These are phyloP conservation scores for Gortyna flavago DNA, from an alignment of 2,888 invertebrate species.

Conservation along the genomic window DNA sequence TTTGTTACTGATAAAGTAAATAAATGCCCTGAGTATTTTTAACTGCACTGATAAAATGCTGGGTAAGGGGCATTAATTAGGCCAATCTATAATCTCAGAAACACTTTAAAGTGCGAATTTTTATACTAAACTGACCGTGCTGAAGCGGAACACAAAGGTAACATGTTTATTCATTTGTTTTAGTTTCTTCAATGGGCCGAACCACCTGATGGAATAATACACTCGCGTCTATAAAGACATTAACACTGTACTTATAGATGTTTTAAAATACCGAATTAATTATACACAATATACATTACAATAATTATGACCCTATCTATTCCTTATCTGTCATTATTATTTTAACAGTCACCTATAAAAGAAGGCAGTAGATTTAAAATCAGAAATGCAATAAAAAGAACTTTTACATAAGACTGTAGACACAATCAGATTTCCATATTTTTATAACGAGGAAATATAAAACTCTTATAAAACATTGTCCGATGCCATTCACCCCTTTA, in stretches of 20 bases:
- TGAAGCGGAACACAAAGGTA: neutral
- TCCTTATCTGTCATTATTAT: constrained; percentile 75
- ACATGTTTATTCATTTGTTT: neutral
- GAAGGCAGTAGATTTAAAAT: constrained; percentile 68
- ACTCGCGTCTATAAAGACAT: constrained; percentile 42
- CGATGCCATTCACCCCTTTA: constrained; percentile 76
- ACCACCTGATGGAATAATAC: constrained; percentile 1
- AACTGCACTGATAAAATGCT: neutral
- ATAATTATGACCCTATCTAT: constrained; percentile 64
- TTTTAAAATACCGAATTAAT: constrained; percentile 60
- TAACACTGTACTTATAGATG: constrained; percentile 44
- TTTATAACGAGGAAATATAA: constrained; percentile 72
- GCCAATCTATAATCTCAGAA: neutral
- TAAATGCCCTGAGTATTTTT: neutral
- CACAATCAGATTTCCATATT: constrained; percentile 78
- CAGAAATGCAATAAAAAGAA: constrained; percentile 71
- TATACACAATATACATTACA: constrained; percentile 62
- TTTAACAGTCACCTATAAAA: constrained; percentile 75
- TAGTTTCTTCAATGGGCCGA: neutral
- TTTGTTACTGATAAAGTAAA: constrained; percentile 21
- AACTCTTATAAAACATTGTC: constrained; percentile 71
- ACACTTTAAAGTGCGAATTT: neutral
- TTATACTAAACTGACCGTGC: neutral
- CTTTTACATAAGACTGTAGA: constrained; percentile 72
- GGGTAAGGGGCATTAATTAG: no score